phyloP scores from a whole-genome alignment of 2,888 invertebrate genomes.

The Hymenopus coronatus region DNA sequence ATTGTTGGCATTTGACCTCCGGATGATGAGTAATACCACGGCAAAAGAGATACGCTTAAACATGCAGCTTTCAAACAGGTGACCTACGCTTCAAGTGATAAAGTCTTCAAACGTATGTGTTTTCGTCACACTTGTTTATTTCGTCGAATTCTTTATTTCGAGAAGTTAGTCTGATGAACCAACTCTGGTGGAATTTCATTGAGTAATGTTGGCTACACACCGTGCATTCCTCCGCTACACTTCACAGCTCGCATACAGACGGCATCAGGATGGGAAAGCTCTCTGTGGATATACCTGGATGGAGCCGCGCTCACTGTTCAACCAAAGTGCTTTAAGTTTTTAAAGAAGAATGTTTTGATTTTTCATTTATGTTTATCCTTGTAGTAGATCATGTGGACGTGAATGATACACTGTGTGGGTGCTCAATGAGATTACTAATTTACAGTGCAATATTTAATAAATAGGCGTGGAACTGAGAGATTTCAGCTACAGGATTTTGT shows the following conservation, averaged over 20 bases:
- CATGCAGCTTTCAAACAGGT: too few relatives aligned
- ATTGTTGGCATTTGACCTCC: too few relatives aligned
- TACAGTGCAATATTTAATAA: not conserved
- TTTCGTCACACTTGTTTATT: too few relatives aligned
- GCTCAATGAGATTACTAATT: not conserved
- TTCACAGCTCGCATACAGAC: not conserved
- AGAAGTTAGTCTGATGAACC: too few relatives aligned
- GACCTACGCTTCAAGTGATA: too few relatives aligned
- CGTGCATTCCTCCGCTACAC: not conserved
- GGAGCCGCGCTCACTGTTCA: not conserved
- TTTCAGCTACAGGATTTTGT: not conserved
- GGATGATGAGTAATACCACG: too few relatives aligned
- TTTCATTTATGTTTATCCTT: not conserved
- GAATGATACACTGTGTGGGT: not conserved
- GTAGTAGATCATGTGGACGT: not conserved
- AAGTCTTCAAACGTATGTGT: too few relatives aligned
- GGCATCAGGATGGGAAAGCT: not conserved
- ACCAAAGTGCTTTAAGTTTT: not conserved
- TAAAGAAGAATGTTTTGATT: not conserved
- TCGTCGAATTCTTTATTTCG: too few relatives aligned
- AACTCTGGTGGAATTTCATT: constrained; percentile 1
- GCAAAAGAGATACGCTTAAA: too few relatives aligned
- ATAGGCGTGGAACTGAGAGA: not conserved
- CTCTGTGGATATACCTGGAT: not conserved
- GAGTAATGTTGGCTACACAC: not conserved